phyloP scores from a whole-genome alignment of 2,888 invertebrate species.

The Epirrita christyi region DNA sequence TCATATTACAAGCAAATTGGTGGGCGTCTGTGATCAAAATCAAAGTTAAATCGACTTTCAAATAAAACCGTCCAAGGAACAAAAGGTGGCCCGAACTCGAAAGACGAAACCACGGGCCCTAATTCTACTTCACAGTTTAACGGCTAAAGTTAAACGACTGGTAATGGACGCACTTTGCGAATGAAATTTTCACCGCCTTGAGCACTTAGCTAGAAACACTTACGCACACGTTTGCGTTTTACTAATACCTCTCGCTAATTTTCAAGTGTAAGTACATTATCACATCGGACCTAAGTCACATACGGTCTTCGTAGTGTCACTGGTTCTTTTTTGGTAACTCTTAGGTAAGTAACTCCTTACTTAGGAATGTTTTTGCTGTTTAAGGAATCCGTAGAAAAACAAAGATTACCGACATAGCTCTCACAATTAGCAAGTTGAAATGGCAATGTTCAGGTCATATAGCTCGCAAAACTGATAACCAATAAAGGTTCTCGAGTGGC shows the following conservation, averaged over 20 bases:
- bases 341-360: too few relatives aligned
- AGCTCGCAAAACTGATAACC: too few relatives aligned
- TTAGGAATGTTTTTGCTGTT: too few relatives aligned
- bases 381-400: too few relatives aligned
- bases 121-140: constrained; percentile 67
- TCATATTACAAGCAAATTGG: too few relatives aligned
- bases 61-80: constrained; percentile 19
- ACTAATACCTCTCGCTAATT: constrained; percentile 11
- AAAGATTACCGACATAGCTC: too few relatives aligned
- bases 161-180: constrained; percentile 69
- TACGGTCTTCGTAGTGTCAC: too few relatives aligned
- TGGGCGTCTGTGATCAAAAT: neutral
- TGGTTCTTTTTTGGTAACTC: too few relatives aligned
- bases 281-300: too few relatives aligned
- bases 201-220: constrained; percentile 51
- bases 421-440: too few relatives aligned
- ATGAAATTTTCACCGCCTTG: constrained; percentile 59
- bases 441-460: too few relatives aligned
- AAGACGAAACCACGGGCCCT: constrained; percentile 48
- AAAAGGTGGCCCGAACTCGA: constrained; percentile 30
- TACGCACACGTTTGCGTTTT: constrained; percentile 39
- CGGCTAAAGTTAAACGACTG: constrained; percentile 66
- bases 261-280: neutral
- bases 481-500: too few relatives aligned
- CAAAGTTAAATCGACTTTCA: constrained; percentile 11